These are phyloP conservation scores for Hetaerina titia DNA, from an alignment of 2,888 invertebrate genomes.

Conservation along the genomic window DNA sequence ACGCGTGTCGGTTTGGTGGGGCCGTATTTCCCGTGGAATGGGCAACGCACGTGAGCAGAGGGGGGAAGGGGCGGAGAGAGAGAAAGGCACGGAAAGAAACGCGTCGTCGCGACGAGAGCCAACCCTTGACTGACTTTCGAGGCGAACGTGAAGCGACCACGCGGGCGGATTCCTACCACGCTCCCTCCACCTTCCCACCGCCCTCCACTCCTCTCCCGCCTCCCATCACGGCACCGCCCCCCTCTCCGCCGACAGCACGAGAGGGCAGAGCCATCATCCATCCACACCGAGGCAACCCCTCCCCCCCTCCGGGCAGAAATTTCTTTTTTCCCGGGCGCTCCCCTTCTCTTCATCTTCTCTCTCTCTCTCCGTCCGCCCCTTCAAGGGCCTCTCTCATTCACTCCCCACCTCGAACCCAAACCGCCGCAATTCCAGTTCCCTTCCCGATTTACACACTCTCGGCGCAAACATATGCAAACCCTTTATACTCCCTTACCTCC, in stretches of 20 bases:
- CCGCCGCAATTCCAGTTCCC: not conserved
- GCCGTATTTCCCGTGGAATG: not conserved
- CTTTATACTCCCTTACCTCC: not conserved
- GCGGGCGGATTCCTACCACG: conserved; percentile 9
- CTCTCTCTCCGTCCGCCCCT: not conserved
- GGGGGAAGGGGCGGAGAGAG: not conserved
- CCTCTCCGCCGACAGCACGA: not conserved
- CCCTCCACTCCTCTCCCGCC: not conserved
- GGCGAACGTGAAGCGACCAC: not conserved
- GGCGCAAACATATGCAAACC: not conserved
- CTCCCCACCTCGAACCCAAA: not conserved
- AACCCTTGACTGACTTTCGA: conserved; percentile 59
- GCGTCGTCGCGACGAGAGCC: conserved; percentile 19
- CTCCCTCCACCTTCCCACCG: not conserved
- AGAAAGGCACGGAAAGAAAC: conserved; percentile 5
- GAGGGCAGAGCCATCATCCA: not conserved
- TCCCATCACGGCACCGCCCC: not conserved
- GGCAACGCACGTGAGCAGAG: not conserved
- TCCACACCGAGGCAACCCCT: not conserved
- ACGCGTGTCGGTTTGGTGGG: not conserved
- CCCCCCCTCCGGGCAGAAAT: conserved; percentile 34
- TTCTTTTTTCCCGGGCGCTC: not conserved
- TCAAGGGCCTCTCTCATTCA: not conserved
- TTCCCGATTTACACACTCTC: not conserved
- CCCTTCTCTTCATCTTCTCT: not conserved